Base-by-base conservation (phyloP, 2,113 vertebrate species). In the Oreochromis niloticus region DNA sequence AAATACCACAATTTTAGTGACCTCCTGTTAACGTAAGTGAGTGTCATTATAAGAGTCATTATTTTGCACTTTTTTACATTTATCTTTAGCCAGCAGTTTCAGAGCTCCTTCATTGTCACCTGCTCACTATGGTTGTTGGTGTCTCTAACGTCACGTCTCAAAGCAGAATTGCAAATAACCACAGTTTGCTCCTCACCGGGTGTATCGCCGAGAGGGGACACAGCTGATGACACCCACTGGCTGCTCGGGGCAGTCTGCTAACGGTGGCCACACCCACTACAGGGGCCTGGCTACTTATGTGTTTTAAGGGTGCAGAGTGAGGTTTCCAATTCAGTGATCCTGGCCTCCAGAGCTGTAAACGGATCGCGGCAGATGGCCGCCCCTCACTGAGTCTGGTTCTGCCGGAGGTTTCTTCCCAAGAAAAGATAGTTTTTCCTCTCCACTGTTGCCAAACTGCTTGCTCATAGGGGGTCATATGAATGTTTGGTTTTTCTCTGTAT, bases 321-420 rank as follows among this genome's bases (percentile, higher is more conserved):
- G 10, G 61, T 66, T 32, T 66, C 17, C 61, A 66, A 66, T 12
- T 39, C 32, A 66, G 61, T 66, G 61, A n/a, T 66, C 61, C 4
- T 66, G 61, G 61, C 17, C 32, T 66, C 32, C 10, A 39, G 10
- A 66, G 17, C 61, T 39, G 10, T 36, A 66, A 66, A n/a, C 32
- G 36, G 16, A 30, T 63, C 0, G 2, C 1, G 1, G 16, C 59
- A 63, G 59, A 11, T 61, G 2, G 59, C 59, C 2, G 0, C 0
- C 5, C 59, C 59, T 63, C 30, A 30, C 59, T 63, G 59, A 34
- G 9, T 16, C 59, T 0, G 59, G 30, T 61, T 61, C 57, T 61
- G 30, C 57, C 0, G 0, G 57, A 61, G 57, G 9, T 61, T 34
- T 61, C 9, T 61, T 61, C 57, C 57, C 34, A 16, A 34, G 34